Evolutionary conservation across 2,113 vertebrate species (phyloP), one percentile per base, ranked within the genome.

Genomic region (Coptodon bakossiorum): DNA sequence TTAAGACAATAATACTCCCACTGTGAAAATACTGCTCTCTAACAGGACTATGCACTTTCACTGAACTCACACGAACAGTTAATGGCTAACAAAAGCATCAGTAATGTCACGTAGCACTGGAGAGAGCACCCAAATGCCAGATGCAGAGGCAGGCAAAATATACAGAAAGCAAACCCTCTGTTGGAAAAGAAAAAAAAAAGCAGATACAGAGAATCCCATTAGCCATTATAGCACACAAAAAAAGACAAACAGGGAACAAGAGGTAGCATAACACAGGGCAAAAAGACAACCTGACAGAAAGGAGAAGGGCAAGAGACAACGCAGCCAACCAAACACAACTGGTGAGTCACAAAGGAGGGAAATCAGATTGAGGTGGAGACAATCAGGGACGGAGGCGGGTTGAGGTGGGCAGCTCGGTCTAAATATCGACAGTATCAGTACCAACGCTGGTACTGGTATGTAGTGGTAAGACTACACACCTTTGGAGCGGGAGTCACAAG

Each of bases 1-100:
- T 31, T 78, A 78, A 78, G 27, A 50, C 71, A n/a, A 31, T 50
- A 50, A 78, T 31, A 19, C 9, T 78, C 71, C 6, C 16, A n/a
- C 73, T 78, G 29, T 78, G 45, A 78, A 52, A 52, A 78, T 12
- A 52, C 45, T 16, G 38, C 56, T 88, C 80, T 78, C 54, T 63
- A 86, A 87, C 52, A 82, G 90, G 82, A 88, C 86, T 27, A 84
- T 56, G 84, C 57, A 85, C 80, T 85, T 76, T 85, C 80, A 80
- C 80, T 92, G 84, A 89, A 86, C 86, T 57, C 82, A 22, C 5
- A 76, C 54, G 73, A 90, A 82, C 59, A 40, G 66, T 40, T 66
- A 82, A 86, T 53, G 80, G 79, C 57, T 78, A 52, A 78, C 45
- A 78, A 78, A 78, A 78, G 73, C 73, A 78, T 78, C 27, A 34